Base-by-base conservation (phyloP, 2,797 vertebrate species). In the Scarus forsteni region DNA sequence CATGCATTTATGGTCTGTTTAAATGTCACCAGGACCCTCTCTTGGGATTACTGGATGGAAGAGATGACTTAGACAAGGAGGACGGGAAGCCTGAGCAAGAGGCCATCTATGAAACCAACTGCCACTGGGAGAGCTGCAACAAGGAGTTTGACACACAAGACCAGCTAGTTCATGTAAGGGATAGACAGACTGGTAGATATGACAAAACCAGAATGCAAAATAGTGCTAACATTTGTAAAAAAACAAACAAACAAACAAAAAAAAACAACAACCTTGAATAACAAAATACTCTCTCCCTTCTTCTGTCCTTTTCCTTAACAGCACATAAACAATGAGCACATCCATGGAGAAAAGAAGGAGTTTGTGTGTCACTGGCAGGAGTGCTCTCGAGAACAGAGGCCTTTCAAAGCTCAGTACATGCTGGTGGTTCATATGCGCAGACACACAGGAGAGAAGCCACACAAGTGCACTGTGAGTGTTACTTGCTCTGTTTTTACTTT, bases 401-500 rank as follows among this genome's bases (percentile, higher is more conserved):
- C 98, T 50, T 99, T 99, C 92, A 99, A 99, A 86, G 98, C 98
- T 11, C 98, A 99, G 93, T 99, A 99, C 88, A 99, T 99, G 98
- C 77, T 99, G 85, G 98, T 99, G 88, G 98, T 99, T 66, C 98
- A 99, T 89, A 99, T 99, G 98, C 91, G 98, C 57, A 94, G 98
- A 51, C 98, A 99, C 93, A 99, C 98, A 0, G 98, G 98, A 12
- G 97, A 99, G 92, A 99, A 99, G 67, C 98, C 98, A 11, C 98
- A 99, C 91, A 99, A 99, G 85, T 99, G 98, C 94, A 99, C 98
- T 92, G 98, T 99, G 88, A 97, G 93, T 85, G 1, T 39, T 40
- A 42, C 3, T 36, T 55, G 2, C 35, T 52, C 0, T n/a, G 11
- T 36, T 48, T n/a, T 15, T 48, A 11, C 1, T 60, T 44, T 14